These are phyloP conservation scores for Neogale vison DNA, from an alignment of 2,113 vertebrate genomes.

Conservation along the genomic window DNA sequence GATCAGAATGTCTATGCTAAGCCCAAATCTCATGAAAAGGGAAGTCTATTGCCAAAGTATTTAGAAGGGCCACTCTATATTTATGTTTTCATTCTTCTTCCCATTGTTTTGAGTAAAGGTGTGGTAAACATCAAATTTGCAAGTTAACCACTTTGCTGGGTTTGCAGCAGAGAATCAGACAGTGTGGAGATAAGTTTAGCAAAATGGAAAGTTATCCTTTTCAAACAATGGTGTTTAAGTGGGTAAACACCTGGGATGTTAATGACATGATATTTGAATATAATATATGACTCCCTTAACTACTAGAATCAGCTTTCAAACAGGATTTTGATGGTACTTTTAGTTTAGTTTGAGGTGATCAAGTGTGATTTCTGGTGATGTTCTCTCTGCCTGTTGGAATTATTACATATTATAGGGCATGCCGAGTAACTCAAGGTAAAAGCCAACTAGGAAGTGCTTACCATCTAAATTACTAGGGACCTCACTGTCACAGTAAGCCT, in stretches of 20 bases:
- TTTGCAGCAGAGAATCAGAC: neutral
- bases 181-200: neutral
- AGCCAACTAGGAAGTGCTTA: neutral
- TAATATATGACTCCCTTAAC: neutral
- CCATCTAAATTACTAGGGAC: neutral
- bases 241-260: neutral
- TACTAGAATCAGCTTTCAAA: neutral
- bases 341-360: neutral
- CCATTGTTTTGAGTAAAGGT: slow-evolving; percentile 30
- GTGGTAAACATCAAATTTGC: neutral
- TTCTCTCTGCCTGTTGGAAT: neutral
- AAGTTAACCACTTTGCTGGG: neutral
- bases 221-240: neutral
- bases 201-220: neutral
- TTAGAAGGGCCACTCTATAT: neutral
- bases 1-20: neutral
- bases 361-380: slow-evolving; percentile 24
- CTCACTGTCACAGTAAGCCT: neutral
- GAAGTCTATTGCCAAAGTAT: neutral
- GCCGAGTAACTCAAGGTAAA: slow-evolving; percentile 2
- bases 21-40: slow-evolving; percentile 20
- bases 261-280: neutral
- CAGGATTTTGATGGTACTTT: neutral
- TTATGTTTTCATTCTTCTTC: neutral
- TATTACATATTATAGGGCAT: neutral